These are phyloP conservation scores for Vulpes vulpes DNA, from an alignment of 2,113 vertebrate genomes.

Conservation along the genomic window DNA sequence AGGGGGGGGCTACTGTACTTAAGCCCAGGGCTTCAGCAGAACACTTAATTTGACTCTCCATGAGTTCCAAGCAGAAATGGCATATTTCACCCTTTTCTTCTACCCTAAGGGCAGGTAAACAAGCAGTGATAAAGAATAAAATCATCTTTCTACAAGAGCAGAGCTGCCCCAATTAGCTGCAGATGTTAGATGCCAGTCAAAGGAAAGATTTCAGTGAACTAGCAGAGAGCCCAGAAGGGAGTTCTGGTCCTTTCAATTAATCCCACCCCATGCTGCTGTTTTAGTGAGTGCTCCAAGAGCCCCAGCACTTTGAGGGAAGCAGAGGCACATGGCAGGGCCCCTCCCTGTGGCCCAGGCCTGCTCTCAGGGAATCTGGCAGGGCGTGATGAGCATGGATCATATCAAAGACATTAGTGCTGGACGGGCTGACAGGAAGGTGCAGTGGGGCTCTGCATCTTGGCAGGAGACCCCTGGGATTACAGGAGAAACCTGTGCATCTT, in stretches of 20 bases:
- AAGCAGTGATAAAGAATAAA: neutral
- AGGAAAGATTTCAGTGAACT: neutral
- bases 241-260: neutral
- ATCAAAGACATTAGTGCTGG: neutral
- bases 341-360: neutral
- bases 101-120: neutral
- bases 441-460: rapidly evolving
- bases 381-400: rapidly evolving
- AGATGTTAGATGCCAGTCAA: too few relatives aligned
- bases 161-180: neutral
- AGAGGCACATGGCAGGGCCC: neutral
- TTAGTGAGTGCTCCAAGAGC: too few relatives aligned
- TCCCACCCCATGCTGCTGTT: rapidly evolving
- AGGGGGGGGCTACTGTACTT: too few relatives aligned
- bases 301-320: neutral
- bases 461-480: neutral
- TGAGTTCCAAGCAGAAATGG: neutral
- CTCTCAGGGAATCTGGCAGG: neutral
- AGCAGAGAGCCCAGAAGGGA: neutral
- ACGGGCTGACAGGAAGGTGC: rapidly evolving
- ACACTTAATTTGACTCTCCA: neutral
- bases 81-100: neutral
- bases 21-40: neutral
- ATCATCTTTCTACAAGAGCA: neutral
- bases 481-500: neutral